Base-by-base conservation (phyloP, 2,113 vertebrate genomes). In the Aptenodytes forsteri region DNA sequence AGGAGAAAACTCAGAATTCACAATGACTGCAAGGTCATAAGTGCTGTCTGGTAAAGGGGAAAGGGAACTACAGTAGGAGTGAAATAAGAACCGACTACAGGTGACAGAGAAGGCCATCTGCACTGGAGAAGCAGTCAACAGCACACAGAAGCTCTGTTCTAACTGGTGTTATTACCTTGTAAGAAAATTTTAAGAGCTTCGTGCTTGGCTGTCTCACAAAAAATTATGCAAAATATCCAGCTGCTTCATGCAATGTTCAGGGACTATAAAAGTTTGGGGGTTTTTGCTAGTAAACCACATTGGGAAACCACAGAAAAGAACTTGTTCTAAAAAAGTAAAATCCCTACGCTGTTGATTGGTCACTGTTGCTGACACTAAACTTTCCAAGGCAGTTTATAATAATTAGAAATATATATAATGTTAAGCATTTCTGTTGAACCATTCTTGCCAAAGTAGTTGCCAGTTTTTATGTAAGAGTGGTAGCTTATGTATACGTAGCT, bases 191-290 rank as follows among this genome's bases (percentile, higher is more conserved):
- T 18, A 38, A 76, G 44, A 56, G 42, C 40, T 78, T 55, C 0
- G 1, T 75, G 80, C 79, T 91, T 94, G 87, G 84, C 93, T 84
- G 29, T 61, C 52, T 93, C 65, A 73, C 67, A 94, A 22, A 79
- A 93, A 94, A 96, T 17, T 80, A 92, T 89, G 83, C 58, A 95
- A 89, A 97, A 42, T 38, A 81, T 38, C 71, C 79, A 91, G 81
- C 67, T 96, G 93, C 65, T 95, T 58, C 80, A 8, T 44, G 78
- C 55, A 70, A 2, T 7, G 55, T 59, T 61, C 27, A 80, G 79
- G n/a, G 30, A 9, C 52, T 86, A 10, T 27, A 36, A 30, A 91
- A 23, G 29, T 42, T 34, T 2, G 9, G n/a, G 32, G 0, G 0
- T 61, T 66, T 93, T 72, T 65, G 34, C 34, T 49, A 2, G 21